Percentiles rank a stretch among this genome's conserved stretches.
phyloP scores from a whole-genome alignment of 2,888 invertebrate genomes.

The Eilema caniola region DNA sequence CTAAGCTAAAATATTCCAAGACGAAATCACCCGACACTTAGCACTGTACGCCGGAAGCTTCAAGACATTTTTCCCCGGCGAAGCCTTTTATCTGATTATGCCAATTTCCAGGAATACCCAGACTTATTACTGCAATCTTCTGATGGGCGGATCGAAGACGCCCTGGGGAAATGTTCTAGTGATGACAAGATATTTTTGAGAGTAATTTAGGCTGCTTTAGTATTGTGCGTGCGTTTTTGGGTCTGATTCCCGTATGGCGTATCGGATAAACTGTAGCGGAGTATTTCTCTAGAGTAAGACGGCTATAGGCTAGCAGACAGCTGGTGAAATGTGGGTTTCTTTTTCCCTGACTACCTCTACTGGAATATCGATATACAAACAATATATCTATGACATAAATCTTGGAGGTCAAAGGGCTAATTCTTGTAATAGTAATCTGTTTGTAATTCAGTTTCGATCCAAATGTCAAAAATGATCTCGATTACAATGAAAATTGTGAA shows the following conservation, averaged over 20 bases:
- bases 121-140: slow-evolving; percentile 47
- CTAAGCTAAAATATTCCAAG: background rate
- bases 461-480: too few species aligned
- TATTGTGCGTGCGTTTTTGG: background rate
- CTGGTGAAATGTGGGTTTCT: too few species aligned
- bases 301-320: background rate
- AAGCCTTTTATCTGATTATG: slow-evolving; percentile 48
- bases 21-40: background rate
- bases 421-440: too few species aligned
- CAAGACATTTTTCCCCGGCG: slow-evolving; percentile 39
- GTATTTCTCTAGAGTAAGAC: background rate
- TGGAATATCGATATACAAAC: too few species aligned
- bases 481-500: too few species aligned
- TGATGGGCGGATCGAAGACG: slow-evolving; percentile 20
- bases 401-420: too few species aligned
- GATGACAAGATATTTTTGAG: background rate
- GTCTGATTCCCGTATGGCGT: background rate
- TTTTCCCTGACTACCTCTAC: too few species aligned
- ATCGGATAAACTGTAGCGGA: too few species aligned
- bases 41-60: slow-evolving; percentile 32
- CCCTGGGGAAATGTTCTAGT: slow-evolving; percentile 15
- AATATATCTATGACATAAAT: too few species aligned
- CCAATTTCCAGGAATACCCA: slow-evolving; percentile 48
- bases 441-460: too few species aligned
- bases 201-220: background rate